A percentile compares a stretch with the other conserved stretches of the same genome.
These are phyloP conservation scores for Malthinus seriepunctatus DNA, from an alignment of 2,888 invertebrate species.

Conservation along the genomic window DNA sequence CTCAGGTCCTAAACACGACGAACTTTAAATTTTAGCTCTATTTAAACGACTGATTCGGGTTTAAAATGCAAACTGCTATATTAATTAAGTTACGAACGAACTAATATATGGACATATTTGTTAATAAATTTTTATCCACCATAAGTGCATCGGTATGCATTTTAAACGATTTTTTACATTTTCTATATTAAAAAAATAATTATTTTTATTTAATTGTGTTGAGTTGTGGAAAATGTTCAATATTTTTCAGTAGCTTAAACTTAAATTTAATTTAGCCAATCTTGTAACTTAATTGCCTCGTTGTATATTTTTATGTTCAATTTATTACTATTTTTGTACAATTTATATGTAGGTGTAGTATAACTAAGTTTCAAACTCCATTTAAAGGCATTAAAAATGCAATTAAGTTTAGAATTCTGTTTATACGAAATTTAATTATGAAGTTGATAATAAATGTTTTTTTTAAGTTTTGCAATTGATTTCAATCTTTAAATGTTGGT, in stretches of 20 bases:
- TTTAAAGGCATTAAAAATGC: constrained; percentile 15
- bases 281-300: constrained; percentile 2
- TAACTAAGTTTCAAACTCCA: not conserved
- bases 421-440: constrained; percentile 2
- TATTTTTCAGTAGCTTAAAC: not conserved
- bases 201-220: not conserved
- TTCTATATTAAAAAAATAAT: constrained; percentile 2
- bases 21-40: constrained; percentile 66
- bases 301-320: not conserved
- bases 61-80: constrained; percentile 23
- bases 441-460: constrained; percentile 5
- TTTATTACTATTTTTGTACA: constrained; percentile 18
- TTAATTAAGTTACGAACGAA: constrained; percentile 4
- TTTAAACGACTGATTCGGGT: constrained; percentile 24
- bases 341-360: constrained; percentile 3
- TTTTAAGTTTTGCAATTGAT: not conserved
- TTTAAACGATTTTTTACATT: constrained; percentile 16
- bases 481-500: not conserved
- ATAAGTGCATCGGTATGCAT: constrained; percentile 4
- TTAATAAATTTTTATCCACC: constrained; percentile 1
- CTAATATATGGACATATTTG: not conserved
- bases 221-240: not conserved
- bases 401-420: constrained; percentile 24
- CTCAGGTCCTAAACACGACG: constrained; percentile 96
- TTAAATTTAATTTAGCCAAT: constrained; percentile 1